phyloP scores from a whole-genome alignment of 2,113 vertebrate genomes.

The Periophthalmodon schlosseri region DNA sequence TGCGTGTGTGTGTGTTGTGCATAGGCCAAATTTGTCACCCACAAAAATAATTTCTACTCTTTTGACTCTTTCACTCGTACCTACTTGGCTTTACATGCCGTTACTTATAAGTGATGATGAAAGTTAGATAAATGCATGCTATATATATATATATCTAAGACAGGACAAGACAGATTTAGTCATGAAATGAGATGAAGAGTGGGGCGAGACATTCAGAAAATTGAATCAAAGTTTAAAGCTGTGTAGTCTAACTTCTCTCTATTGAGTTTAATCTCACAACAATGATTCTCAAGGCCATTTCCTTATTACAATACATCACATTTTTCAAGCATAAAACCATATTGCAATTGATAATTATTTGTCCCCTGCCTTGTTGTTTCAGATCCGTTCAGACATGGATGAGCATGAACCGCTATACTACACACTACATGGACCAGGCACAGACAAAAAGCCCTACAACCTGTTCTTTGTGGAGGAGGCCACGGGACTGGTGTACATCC shows the following conservation, averaged over 20 bases:
- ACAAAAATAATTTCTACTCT: too few relatives aligned
- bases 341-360: background rate
- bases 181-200: too few relatives aligned
- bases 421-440: constrained; percentile 26
- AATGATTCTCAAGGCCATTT: background rate
- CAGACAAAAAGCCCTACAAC: constrained; percentile 16
- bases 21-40: background rate
- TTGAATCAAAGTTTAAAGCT: too few relatives aligned
- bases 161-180: too few relatives aligned
- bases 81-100: too few relatives aligned
- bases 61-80: too few relatives aligned
- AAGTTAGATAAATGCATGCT: too few relatives aligned
- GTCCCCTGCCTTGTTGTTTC: background rate
- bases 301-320: background rate
- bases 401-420: background rate
- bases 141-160: too few relatives aligned
- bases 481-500: constrained; percentile 19
- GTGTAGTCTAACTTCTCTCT: background rate
- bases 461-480: constrained; percentile 14
- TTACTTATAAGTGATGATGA: too few relatives aligned
- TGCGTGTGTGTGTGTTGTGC: background rate
- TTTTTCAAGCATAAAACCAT: too few relatives aligned
- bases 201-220: too few relatives aligned
- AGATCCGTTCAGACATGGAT: constrained; percentile 43
- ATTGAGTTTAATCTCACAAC: background rate